Percentiles rank a stretch among this genome's conserved stretches.
These are phyloP conservation scores for Gnatocerus cornutus DNA, from an alignment of 2,888 invertebrate species.

Conservation along the genomic window DNA sequence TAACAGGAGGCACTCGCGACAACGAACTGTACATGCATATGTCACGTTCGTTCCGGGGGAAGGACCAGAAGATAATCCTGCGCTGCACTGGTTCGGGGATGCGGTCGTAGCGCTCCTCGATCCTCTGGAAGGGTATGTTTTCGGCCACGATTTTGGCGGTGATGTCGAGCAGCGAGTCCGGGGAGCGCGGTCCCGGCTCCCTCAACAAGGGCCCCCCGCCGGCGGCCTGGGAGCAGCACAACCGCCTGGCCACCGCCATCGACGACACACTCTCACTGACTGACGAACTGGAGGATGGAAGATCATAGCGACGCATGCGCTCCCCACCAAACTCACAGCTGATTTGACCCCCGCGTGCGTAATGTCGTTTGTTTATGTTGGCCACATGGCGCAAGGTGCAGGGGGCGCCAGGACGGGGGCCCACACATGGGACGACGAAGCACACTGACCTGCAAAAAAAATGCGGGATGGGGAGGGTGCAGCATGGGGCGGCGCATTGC, in stretches of 20 bases:
- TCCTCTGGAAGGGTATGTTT: constrained; percentile 88
- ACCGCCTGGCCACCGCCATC: constrained; percentile 71
- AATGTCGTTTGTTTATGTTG: constrained; percentile 73
- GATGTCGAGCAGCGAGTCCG: constrained; percentile 86
- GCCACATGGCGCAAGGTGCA: constrained; percentile 70
- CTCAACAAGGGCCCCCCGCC: constrained; percentile 66
- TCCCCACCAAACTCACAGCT: constrained; percentile 65
- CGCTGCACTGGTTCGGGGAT: constrained; percentile 93
- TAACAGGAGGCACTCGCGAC: constrained; percentile 74
- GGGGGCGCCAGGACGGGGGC: constrained; percentile 30
- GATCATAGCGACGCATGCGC: constrained; percentile 55
- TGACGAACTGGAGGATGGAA: constrained; percentile 54
- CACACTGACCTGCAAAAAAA: constrained; percentile 37
- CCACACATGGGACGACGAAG: constrained; percentile 26
- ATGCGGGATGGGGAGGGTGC: neutral
- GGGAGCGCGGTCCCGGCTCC: constrained; percentile 71
- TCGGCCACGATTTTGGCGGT: constrained; percentile 89
- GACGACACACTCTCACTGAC: constrained; percentile 70
- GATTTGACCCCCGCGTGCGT: constrained; percentile 71
- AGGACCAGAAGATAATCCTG: constrained; percentile 91
- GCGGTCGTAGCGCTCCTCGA: constrained; percentile 89
- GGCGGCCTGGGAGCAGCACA: constrained; percentile 71
- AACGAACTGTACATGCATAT: constrained; percentile 93
- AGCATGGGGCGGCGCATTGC: constrained; percentile 26
- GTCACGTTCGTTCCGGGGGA: constrained; percentile 89